Evolutionary conservation across 2,888 invertebrate species (phyloP).

Genomic region (Melipona bicolor): DNA sequence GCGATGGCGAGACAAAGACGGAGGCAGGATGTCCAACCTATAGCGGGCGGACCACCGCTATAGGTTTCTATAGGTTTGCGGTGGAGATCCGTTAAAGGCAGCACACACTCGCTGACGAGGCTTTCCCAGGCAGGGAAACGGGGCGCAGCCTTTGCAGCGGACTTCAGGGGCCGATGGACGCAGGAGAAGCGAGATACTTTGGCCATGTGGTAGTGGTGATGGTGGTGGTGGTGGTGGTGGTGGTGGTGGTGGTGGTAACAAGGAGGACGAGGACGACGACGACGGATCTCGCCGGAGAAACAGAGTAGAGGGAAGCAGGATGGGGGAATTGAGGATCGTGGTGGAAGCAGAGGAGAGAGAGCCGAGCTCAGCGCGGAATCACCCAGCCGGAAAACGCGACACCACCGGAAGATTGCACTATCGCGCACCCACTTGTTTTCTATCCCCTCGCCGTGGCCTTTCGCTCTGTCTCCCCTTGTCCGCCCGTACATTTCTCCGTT

Average conservation of each 20-base stretch:
- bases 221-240: slow-evolving; percentile 6
- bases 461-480: slow-evolving; percentile 41
- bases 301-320: slow-evolving; percentile 43
- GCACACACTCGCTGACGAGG: slow-evolving; percentile 74
- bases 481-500: slow-evolving; percentile 42
- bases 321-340: slow-evolving; percentile 65
- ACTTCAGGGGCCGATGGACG: slow-evolving; percentile 38
- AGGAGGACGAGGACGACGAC: slow-evolving; percentile 34
- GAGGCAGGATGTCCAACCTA: slow-evolving; percentile 38
- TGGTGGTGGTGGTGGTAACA: slow-evolving; percentile 10
- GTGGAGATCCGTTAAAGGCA: slow-evolving; percentile 73
- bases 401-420: slow-evolving; percentile 81
- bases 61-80: slow-evolving; percentile 67
- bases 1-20: slow-evolving; percentile 8
- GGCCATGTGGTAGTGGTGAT: not conserved
- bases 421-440: slow-evolving; percentile 80
- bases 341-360: slow-evolving; percentile 66
- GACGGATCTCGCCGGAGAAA: slow-evolving; percentile 13
- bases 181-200: slow-evolving; percentile 31
- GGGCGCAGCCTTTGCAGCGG: slow-evolving; percentile 43
- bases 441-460: slow-evolving; percentile 68
- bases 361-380: slow-evolving; percentile 75
- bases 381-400: slow-evolving; percentile 80
- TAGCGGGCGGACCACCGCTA: slow-evolving; percentile 28
- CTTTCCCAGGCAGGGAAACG: slow-evolving; percentile 53